Base-by-base conservation (phyloP, 53 echinoderm and acorn worm genomes). In the Luidia sarsii region DNA sequence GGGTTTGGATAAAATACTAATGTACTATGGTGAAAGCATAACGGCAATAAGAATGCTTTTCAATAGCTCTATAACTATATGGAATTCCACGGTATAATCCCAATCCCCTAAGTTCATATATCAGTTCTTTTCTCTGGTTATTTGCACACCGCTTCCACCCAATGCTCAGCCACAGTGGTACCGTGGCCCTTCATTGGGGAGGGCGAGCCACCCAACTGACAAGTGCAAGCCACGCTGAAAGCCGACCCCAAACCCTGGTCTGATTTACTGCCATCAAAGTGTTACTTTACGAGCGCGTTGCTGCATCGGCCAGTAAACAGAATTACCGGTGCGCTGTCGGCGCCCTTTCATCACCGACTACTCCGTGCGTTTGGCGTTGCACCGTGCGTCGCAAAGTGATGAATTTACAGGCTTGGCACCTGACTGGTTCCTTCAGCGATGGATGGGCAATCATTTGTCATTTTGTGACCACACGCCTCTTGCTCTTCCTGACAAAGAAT, bases 201-300 rank as follows among this genome's bases (percentile, higher is more conserved):
- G n/a, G n/a, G n/a, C n/a, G n/a, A n/a, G n/a, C n/a, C n/a, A n/a
- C n/a, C n/a, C n/a, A n/a, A n/a, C n/a, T n/a, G n/a, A n/a, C n/a
- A n/a, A n/a, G n/a, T n/a, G n/a, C n/a, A n/a, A n/a, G n/a, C n/a
- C n/a, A n/a, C n/a, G n/a, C n/a, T n/a, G n/a, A 25, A 30, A 61
- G 43, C 60, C 43, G 30, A 61, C 57, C 59, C 77, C 60, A 77
- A 77, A 77, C 60, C 77, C 1, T 8, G 31, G 43, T 29, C 48
- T 37, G 60, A 77, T 77, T 77, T 77, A 77, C 77, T 59, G 59
- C 46, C 67, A 7, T 61, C 41, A 77, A 60, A 77, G 77, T 77
- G 77, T 77, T 77, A 77, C 60, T 77, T 77, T 77, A 77, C 61
- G 77, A 77, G 37, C 77, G 60, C 46, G 77, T 77, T 77, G 77